Evolutionary conservation across 2,797 vertebrate species (phyloP), one percentile per base, ranked within the genome.

Genomic region (Melanitta fusca): DNA sequence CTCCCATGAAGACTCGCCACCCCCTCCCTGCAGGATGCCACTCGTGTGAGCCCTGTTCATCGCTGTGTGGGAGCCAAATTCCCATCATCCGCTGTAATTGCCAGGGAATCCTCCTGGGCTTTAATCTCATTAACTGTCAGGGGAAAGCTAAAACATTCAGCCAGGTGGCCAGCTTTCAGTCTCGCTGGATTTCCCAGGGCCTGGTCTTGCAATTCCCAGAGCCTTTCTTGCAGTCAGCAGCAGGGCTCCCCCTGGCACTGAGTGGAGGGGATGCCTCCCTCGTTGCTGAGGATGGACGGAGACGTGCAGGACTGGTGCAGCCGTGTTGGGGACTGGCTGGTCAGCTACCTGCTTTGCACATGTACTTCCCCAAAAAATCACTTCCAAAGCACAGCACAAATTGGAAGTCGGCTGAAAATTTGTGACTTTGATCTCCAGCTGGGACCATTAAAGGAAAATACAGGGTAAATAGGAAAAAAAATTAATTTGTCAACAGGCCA

Each of bases 21-120:
- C 53, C 77, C 22, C 34, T 88, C 1, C 1, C 13, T 57, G 54
- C 32, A 41, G 34, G 49, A 74, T 18, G 57, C 68, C 72, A 47
- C 17, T 89, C 2, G 1, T 45, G 1, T 10, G 27, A 49, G 36
- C 45, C 60, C 18, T 24, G 34, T 2, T 81, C 62, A 17, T 65
- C 0, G 0, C 66, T 58, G 54, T 34, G 5, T 47, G 66, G 72
- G 77, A 91, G 1, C 27, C 62, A 47, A 65, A 21, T 56, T 56
- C 60, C 56, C 8, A 6, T 80, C 64, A 51, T 14, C 28, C 0
- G 0, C 14, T 1, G 13, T 56, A 54, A 32, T 43, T 25, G 13
- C 66, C 64, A 66, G 45, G 41, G 68, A 32, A 89, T 45, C 36
- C 78, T 87, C 47, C 32, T 8, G 84, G 56, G 77, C 21, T 95